Conservation (phyloP, 1,140 invertebrate species). For the Calephelis nemesis region DNA sequence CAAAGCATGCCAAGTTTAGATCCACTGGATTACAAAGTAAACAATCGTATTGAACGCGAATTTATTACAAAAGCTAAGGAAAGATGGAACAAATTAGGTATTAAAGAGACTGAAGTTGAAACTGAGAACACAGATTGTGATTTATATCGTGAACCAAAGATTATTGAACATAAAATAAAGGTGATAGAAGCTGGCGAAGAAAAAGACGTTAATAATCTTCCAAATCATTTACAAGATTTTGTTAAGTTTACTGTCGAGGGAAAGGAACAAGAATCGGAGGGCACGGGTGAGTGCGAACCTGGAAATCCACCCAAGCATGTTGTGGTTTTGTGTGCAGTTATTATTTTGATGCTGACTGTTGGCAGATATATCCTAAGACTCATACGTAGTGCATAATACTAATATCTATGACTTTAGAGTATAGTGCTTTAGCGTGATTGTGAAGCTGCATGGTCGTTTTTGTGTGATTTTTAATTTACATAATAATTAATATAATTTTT, state of each 20-base stretch:
- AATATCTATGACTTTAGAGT: conserved; percentile 13
- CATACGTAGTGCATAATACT: conserved; percentile 47
- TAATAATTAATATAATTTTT: conserved; percentile 5
- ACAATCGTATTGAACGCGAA: conserved; percentile 83
- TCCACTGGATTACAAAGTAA: conserved; percentile 70
- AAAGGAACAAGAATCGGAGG: conserved; percentile 78
- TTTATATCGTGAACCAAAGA: conserved; percentile 70
- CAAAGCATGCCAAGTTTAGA: conserved; percentile 63
- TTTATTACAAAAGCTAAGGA: conserved; percentile 85
- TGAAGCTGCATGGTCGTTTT: conserved; percentile 22
- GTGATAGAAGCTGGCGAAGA: conserved; percentile 82
- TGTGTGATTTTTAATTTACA: conserved; percentile 9
- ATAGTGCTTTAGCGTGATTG: conserved; percentile 16
- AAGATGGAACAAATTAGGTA: conserved; percentile 81
- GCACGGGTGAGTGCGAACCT: conserved; percentile 61
- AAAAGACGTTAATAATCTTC: conserved; percentile 82
- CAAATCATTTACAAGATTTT: conserved; percentile 87
- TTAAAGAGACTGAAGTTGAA: conserved; percentile 77
- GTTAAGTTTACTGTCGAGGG: conserved; percentile 79
- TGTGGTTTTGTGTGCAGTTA: conserved; percentile 72
- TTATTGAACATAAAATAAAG: conserved; percentile 78
- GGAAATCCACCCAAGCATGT: conserved; percentile 66
- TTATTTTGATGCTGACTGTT: conserved; percentile 65
- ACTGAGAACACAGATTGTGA: conserved; percentile 47
- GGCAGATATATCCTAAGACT: conserved; percentile 63